phyloP scores from a whole-genome alignment of 2,888 invertebrate species.

The Litoditis marina region DNA sequence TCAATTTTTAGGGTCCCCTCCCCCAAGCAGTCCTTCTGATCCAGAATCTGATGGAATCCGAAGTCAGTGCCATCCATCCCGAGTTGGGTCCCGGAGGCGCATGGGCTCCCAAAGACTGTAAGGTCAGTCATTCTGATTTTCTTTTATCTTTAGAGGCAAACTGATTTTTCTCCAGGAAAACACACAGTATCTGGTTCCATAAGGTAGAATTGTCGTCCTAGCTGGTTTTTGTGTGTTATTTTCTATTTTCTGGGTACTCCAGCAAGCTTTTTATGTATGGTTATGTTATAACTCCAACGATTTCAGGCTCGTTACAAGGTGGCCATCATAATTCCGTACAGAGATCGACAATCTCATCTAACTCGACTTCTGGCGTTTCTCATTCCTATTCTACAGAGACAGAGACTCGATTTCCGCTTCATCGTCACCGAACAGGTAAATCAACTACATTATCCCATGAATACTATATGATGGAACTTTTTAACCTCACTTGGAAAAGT shows the following conservation, averaged over 20 bases:
- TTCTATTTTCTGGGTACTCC: too few species aligned
- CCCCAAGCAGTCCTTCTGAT: conserved; percentile 56
- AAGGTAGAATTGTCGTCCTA: too few species aligned
- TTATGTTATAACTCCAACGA: too few species aligned
- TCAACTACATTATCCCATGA: too few species aligned
- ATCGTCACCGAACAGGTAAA: conserved; percentile 62
- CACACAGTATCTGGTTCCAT: too few species aligned
- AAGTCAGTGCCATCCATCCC: conserved; percentile 47
- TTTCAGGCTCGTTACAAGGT: conserved; percentile 48
- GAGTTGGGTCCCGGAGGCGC: conserved; percentile 55
- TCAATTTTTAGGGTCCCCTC: conserved; percentile 34
- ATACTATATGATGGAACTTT: too few species aligned
- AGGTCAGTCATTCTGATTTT: conserved; percentile 21
- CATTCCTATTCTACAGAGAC: conserved; percentile 60
- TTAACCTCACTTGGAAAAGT: too few species aligned
- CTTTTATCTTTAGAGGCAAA: too few species aligned
- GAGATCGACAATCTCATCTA: conserved; percentile 61
- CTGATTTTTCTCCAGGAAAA: too few species aligned
- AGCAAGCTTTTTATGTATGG: too few species aligned
- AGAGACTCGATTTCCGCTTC: conserved; percentile 61
- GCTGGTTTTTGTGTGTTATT: background rate
- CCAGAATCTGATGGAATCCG: conserved; percentile 50
- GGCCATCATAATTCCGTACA: conserved; percentile 62
- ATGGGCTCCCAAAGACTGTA: conserved; percentile 60
- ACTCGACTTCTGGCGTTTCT: conserved; percentile 60